Percentiles rank a stretch among this genome's conserved stretches.
Evolutionary conservation across 2,113 vertebrate genomes (phyloP).

Genomic region (Tretioscincus oriximinensis): DNA sequence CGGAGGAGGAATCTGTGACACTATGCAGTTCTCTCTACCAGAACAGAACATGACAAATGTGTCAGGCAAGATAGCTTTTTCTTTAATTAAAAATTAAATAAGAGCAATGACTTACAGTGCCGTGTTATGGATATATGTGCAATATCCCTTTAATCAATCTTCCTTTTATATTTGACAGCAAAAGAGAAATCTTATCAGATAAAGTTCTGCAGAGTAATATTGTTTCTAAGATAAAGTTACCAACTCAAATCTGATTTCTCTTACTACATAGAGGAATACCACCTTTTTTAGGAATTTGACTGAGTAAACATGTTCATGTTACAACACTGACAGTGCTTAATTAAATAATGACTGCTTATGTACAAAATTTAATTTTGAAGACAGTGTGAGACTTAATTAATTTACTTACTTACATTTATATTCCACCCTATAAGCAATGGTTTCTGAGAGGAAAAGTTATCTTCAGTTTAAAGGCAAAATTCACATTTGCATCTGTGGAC

Average conservation of each 20-base stretch:
- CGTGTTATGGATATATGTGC: background rate
- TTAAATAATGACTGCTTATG: too few species aligned
- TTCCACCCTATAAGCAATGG: too few species aligned
- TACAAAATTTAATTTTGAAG: too few species aligned
- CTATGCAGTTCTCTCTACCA: slow-evolving; percentile 12
- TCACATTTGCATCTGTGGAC: too few species aligned
- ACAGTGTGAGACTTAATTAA: too few species aligned
- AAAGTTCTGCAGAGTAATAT: background rate
- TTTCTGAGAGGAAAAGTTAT: too few species aligned
- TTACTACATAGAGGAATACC: background rate
- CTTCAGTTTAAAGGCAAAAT: too few species aligned
- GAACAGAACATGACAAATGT: background rate
- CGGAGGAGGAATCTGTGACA: slow-evolving; percentile 1
- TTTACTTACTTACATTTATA: too few species aligned
- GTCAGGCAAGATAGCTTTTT: background rate
- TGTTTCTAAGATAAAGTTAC: slow-evolving; percentile 15
- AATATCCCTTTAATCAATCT: slow-evolving; percentile 8
- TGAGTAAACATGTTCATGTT: background rate
- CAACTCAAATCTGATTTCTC: background rate
- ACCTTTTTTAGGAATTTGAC: background rate
- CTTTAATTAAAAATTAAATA: slow-evolving; percentile 19
- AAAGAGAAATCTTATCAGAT: background rate
- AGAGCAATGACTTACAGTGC: slow-evolving; percentile 4
- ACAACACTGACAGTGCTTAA: background rate
- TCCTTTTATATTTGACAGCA: background rate